phyloP scores from a whole-genome alignment of 1,140 invertebrate species.

The Marisa cornuarietis region DNA sequence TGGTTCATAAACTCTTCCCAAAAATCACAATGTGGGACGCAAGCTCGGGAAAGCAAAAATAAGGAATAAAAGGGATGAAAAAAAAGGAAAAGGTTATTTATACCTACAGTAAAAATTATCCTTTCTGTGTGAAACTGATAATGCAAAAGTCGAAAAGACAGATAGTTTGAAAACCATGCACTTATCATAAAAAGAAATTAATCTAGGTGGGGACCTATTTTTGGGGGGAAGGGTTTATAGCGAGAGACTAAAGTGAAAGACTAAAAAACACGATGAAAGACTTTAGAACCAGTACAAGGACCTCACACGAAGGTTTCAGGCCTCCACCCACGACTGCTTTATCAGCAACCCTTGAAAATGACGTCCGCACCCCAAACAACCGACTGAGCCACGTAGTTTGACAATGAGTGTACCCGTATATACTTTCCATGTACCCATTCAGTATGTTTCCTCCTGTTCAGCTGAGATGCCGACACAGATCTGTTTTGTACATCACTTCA shows the following conservation, averaged over 20 bases:
- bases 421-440: no score
- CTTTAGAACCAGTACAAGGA: background rate
- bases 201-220: background rate
- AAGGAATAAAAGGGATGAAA: background rate
- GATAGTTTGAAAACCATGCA: slow-evolving; percentile 5
- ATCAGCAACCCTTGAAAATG: no score
- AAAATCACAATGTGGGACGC: background rate
- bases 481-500: no score
- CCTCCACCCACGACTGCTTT: no score
- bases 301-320: background rate
- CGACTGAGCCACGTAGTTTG: no score
- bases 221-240: background rate
- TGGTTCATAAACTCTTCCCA: background rate
- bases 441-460: no score
- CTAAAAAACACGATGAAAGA: background rate
- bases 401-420: no score
- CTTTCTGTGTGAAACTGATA: slow-evolving; percentile 6
- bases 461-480: no score
- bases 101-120: slow-evolving; percentile 1
- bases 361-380: no score
- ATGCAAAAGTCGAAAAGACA: slow-evolving; percentile 10
- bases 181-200: background rate
- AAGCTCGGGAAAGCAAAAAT: no score
- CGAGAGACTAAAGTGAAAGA: background rate
- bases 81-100: slow-evolving; percentile 4